Percentiles rank a stretch among this genome's conserved stretches.
phyloP scores from a whole-genome alignment of 2,113 vertebrate species.

The Leucoraja erinaceus region DNA sequence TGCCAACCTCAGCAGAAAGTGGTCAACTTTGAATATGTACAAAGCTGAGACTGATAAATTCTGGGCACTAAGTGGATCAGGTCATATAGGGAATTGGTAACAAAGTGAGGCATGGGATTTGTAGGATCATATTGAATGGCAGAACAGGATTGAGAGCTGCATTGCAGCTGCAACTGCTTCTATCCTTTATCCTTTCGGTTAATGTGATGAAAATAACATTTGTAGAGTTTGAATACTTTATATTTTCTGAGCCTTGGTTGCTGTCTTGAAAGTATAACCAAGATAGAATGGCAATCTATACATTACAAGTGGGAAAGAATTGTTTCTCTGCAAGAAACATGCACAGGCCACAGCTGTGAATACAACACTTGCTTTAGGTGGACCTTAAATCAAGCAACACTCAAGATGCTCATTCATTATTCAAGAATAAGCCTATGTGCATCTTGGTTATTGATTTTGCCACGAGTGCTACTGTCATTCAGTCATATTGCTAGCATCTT shows the following conservation, averaged over 20 bases:
- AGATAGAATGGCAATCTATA: background rate
- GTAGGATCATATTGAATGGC: too few species aligned
- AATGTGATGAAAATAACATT: background rate
- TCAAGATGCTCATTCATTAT: background rate
- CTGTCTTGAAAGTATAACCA: background rate
- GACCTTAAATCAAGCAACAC: background rate
- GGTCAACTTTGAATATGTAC: too few species aligned
- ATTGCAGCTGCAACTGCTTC: too few species aligned
- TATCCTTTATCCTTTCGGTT: background rate
- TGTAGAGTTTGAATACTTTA: background rate
- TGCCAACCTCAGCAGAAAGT: too few species aligned
- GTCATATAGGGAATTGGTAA: too few species aligned
- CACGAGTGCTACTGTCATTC: background rate
- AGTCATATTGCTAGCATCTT: too few species aligned
- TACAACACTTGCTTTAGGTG: background rate
- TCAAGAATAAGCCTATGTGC: background rate
- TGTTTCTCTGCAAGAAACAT: background rate
- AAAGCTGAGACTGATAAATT: too few species aligned
- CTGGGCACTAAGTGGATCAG: too few species aligned
- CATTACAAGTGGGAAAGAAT: background rate
- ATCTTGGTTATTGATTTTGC: background rate
- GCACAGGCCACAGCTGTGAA: background rate
- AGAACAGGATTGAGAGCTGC: too few species aligned
- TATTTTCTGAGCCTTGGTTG: background rate
- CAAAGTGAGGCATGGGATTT: too few species aligned